Evolutionary conservation across 2,888 invertebrate species (phyloP).

Genomic region (Hemicrepidius hirtus): DNA sequence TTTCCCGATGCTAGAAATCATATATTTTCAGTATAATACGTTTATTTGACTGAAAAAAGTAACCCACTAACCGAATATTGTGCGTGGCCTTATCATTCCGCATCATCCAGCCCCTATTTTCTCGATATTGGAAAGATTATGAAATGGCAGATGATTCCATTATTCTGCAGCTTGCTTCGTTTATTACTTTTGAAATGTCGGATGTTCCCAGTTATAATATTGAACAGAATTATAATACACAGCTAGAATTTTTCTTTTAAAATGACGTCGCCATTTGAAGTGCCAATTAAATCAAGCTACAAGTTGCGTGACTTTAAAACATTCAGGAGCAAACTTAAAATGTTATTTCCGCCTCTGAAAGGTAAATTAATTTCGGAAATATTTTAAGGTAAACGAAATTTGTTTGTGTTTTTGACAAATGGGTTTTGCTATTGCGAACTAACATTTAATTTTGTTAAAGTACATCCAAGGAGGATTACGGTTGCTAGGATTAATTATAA

Average conservation of each 20-base stretch:
- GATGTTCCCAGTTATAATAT: slow-evolving; percentile 10
- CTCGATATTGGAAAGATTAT: slow-evolving; percentile 26
- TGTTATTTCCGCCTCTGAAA: too few relatives aligned
- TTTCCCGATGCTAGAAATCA: too few relatives aligned
- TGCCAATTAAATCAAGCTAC: neutral
- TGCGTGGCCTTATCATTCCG: neutral
- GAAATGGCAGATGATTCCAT: slow-evolving; percentile 29
- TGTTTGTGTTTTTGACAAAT: too few relatives aligned
- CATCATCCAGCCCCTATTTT: neutral
- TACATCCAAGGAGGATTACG: too few relatives aligned
- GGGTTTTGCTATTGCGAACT: too few relatives aligned
- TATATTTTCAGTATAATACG: too few relatives aligned
- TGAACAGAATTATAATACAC: slow-evolving; percentile 10
- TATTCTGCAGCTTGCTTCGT: slow-evolving; percentile 9
- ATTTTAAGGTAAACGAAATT: too few relatives aligned
- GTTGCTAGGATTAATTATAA: too few relatives aligned
- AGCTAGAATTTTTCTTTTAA: neutral
- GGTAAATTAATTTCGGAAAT: too few relatives aligned
- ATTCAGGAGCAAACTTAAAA: too few relatives aligned
- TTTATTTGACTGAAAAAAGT: too few relatives aligned
- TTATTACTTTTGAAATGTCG: slow-evolving; percentile 21
- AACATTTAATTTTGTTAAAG: too few relatives aligned
- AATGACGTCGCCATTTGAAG: neutral
- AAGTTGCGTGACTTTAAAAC: slow-evolving; percentile 1
- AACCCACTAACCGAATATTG: neutral